These are phyloP conservation scores for Thalassoma bifasciatum DNA, from an alignment of 2,113 vertebrate genomes.

Conservation along the genomic window DNA sequence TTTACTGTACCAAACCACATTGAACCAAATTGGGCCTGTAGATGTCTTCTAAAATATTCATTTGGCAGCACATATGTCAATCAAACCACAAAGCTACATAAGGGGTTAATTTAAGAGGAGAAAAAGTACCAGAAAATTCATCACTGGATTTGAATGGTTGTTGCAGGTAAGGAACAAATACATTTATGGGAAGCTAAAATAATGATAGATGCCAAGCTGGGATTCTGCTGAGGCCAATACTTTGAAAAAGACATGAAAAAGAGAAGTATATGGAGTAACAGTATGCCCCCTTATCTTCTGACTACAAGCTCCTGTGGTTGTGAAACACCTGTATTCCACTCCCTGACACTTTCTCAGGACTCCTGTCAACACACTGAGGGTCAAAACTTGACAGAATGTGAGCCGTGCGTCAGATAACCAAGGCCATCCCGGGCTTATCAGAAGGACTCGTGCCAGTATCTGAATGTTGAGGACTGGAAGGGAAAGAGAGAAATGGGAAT, in stretches of 20 bases:
- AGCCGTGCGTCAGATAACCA: slow-evolving; percentile 57
- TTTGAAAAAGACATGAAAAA: neutral
- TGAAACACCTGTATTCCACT: slow-evolving; percentile 55
- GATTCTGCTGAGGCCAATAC: neutral
- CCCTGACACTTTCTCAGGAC: slow-evolving; percentile 38
- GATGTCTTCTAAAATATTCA: too few species aligned
- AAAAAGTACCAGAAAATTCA: too few species aligned
- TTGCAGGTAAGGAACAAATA: too few species aligned
- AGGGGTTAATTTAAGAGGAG: too few species aligned
- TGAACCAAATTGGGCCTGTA: too few species aligned
- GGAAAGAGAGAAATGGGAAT: slow-evolving; percentile 57
- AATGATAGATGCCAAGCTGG: neutral
- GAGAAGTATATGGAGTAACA: neutral
- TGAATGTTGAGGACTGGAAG: slow-evolving; percentile 33
- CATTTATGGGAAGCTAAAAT: too few species aligned
- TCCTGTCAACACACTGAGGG: slow-evolving; percentile 42
- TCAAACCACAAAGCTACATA: too few species aligned
- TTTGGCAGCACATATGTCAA: too few species aligned
- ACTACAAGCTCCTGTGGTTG: slow-evolving; percentile 21
- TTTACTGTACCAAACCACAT: too few species aligned
- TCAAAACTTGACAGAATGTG: slow-evolving; percentile 35
- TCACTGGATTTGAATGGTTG: too few species aligned
- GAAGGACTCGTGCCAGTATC: slow-evolving; percentile 2
- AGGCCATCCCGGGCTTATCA: slow-evolving; percentile 33
- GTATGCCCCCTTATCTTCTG: slow-evolving; percentile 4